Conservation (phyloP, 2,113 vertebrate species). For the Oncorhynchus clarkii region DNA sequence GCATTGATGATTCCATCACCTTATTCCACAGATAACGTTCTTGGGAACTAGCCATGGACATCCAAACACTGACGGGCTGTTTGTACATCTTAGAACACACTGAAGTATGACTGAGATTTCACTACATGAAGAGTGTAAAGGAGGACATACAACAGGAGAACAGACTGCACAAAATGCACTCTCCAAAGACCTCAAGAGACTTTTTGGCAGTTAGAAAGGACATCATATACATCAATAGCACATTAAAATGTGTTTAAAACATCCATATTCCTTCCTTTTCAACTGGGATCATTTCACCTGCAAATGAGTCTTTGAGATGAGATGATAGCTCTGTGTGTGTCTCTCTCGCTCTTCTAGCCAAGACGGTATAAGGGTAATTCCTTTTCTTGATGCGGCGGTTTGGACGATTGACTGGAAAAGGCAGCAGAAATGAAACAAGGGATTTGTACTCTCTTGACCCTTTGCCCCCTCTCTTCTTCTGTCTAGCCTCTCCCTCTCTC, state of each 20-base stretch:
- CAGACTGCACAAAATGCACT: too few species aligned
- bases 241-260: too few species aligned
- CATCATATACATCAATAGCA: too few species aligned
- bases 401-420: neutral
- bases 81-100: neutral
- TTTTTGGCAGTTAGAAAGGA: too few species aligned
- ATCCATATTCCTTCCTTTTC: neutral
- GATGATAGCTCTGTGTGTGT: neutral
- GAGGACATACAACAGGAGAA: too few species aligned
- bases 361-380: neutral
- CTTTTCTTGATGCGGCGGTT: neutral
- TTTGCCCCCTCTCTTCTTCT: constrained; percentile 1
- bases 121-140: too few species aligned
- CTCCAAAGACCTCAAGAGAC: too few species aligned
- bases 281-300: neutral
- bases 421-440: constrained; percentile 3
- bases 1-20: constrained; percentile 38
- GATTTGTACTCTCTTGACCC: constrained; percentile 16
- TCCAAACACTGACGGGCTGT: neutral
- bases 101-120: neutral
- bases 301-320: neutral
- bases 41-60: neutral
- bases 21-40: constrained; percentile 38
- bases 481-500: constrained; percentile 17
- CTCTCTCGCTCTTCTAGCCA: neutral